A percentile compares a stretch with the other conserved stretches of the same genome.
These are phyloP conservation scores for Ceratotherium simum DNA, from an alignment of 2,113 vertebrate genomes.

Conservation along the genomic window DNA sequence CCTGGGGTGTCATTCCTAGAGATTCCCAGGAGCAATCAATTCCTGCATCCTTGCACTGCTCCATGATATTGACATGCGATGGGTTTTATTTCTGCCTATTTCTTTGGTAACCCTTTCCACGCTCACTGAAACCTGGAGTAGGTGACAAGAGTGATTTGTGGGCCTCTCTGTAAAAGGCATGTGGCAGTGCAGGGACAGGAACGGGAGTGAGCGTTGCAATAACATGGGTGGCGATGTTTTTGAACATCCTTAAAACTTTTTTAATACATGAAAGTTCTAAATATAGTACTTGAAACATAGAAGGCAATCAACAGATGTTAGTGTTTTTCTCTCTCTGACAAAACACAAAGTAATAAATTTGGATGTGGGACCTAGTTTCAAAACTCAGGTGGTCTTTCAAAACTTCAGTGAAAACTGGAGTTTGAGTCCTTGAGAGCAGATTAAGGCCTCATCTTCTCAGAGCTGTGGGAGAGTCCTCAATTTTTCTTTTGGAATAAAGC, in stretches of 20 bases:
- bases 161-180: background rate
- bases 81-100: background rate
- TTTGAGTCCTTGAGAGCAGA: background rate
- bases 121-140: background rate
- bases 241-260: background rate
- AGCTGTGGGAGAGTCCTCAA: background rate
- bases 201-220: background rate
- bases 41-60: background rate
- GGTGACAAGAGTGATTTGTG: background rate
- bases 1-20: background rate
- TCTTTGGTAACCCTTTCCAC: background rate
- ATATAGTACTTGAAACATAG: background rate
- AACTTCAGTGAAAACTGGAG: background rate
- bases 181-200: background rate
- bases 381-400: background rate
- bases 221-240: background rate
- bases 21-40: background rate
- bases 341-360: background rate
- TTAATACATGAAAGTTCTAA: background rate
- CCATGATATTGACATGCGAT: accelerated
- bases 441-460: background rate
- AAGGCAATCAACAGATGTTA: background rate
- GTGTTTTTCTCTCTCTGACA: background rate
- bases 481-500: background rate
- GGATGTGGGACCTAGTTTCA: background rate